Conservation (phyloP, 2,113 vertebrate genomes). For the Phrynosoma platyrhinos region DNA sequence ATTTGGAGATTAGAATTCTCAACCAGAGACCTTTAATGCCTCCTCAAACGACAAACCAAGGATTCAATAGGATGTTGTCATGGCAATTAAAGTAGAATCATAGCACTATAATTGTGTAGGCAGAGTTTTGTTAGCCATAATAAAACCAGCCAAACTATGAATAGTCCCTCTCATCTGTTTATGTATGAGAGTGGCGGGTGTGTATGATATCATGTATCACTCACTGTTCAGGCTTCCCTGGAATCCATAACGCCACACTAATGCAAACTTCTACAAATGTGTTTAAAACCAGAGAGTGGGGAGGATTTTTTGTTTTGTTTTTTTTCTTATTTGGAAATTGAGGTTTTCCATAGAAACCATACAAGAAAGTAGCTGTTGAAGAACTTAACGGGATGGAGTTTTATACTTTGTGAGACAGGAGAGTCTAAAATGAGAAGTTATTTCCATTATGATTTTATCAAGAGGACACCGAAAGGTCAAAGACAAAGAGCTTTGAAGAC, state of each 20-base stretch:
- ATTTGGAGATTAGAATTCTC: too few relatives aligned
- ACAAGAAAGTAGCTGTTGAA: constrained; percentile 17
- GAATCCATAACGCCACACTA: background rate
- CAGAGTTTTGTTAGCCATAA: too few relatives aligned
- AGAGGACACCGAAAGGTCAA: constrained; percentile 33
- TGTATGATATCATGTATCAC: too few relatives aligned
- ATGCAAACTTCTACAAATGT: constrained; percentile 9
- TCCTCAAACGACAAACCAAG: too few relatives aligned
- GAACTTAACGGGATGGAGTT: background rate
- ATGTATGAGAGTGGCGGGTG: too few relatives aligned
- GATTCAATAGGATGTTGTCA: too few relatives aligned
- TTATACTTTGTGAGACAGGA: background rate
- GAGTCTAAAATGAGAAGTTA: constrained; percentile 22
- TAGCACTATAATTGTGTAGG: too few relatives aligned
- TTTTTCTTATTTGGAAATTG: background rate
- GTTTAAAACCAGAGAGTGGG: background rate
- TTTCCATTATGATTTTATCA: constrained; percentile 38
- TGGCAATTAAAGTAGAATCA: too few relatives aligned
- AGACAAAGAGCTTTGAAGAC: constrained; percentile 18
- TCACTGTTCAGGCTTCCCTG: background rate
- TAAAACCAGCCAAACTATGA: too few relatives aligned
- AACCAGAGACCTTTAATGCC: too few relatives aligned
- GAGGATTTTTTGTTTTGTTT: background rate
- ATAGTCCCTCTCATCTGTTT: too few relatives aligned
- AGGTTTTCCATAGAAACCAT: constrained; percentile 3